These are phyloP conservation scores for Drosophila robusta DNA, from an alignment of 2,888 invertebrate species.

Conservation along the genomic window DNA sequence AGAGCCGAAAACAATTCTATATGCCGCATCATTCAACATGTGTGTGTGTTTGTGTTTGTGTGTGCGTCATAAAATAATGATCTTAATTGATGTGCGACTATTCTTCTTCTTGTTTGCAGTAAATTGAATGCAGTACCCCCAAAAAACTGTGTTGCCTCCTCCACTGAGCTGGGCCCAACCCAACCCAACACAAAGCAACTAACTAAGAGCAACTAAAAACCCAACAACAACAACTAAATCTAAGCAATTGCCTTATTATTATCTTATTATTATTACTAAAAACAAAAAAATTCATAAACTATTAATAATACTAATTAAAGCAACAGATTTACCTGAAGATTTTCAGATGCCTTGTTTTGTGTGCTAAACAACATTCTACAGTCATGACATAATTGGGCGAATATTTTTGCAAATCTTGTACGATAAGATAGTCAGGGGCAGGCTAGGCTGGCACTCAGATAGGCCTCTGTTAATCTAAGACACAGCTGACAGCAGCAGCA, in stretches of 20 bases:
- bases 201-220: constrained; percentile 51
- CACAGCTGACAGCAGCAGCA: constrained; percentile 56
- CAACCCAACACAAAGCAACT: constrained; percentile 38
- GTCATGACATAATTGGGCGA: constrained; percentile 67
- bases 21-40: constrained; percentile 34
- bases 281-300: constrained; percentile 15
- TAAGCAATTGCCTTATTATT: constrained; percentile 38
- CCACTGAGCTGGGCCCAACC: constrained; percentile 29
- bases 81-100: constrained; percentile 49
- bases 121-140: constrained; percentile 65
- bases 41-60: constrained; percentile 14
- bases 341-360: constrained; percentile 29
- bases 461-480: constrained; percentile 50
- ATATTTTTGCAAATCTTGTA: constrained; percentile 59
- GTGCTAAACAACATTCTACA: constrained; percentile 51
- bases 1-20: constrained; percentile 27
- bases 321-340: constrained; percentile 17
- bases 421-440: constrained; percentile 48
- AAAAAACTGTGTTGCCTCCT: constrained; percentile 37
- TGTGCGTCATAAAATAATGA: constrained; percentile 30
- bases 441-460: constrained; percentile 2
- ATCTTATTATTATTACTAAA: constrained; percentile 33
- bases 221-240: constrained; percentile 19
- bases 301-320: constrained; percentile 69
- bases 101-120: constrained; percentile 76